phyloP scores from a whole-genome alignment of 2,113 vertebrate species.

The Psephotus haematonotus region DNA sequence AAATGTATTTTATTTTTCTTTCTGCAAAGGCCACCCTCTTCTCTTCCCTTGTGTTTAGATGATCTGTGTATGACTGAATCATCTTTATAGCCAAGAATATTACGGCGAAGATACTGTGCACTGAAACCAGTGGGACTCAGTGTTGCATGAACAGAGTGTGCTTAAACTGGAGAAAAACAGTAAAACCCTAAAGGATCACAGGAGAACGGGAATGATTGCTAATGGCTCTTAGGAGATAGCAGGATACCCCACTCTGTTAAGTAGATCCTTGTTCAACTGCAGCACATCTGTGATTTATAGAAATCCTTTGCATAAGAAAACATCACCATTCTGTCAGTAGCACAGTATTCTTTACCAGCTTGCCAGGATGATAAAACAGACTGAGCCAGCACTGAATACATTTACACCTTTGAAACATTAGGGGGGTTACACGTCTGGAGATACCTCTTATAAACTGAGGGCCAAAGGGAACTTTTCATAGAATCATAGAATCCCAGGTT shows the following conservation, averaged over 20 bases:
- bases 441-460: background rate
- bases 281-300: background rate
- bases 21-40: background rate
- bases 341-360: background rate
- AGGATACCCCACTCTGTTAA: background rate
- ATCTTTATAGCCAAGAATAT: background rate
- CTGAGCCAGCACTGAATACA: background rate
- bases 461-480: background rate
- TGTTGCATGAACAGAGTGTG: background rate
- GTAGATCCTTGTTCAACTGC: background rate
- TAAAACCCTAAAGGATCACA: background rate
- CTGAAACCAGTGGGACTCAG: background rate
- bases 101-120: background rate
- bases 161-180: background rate
- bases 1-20: background rate
- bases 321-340: background rate
- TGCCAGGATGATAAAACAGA: background rate
- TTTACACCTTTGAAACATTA: background rate
- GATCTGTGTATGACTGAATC: background rate
- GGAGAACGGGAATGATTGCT: background rate
- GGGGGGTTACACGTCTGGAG: background rate
- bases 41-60: background rate
- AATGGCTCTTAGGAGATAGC: background rate
- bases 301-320: background rate
- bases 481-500: background rate